phyloP scores from a whole-genome alignment of 2,888 invertebrate species.

The Liposcelis brunnea region DNA sequence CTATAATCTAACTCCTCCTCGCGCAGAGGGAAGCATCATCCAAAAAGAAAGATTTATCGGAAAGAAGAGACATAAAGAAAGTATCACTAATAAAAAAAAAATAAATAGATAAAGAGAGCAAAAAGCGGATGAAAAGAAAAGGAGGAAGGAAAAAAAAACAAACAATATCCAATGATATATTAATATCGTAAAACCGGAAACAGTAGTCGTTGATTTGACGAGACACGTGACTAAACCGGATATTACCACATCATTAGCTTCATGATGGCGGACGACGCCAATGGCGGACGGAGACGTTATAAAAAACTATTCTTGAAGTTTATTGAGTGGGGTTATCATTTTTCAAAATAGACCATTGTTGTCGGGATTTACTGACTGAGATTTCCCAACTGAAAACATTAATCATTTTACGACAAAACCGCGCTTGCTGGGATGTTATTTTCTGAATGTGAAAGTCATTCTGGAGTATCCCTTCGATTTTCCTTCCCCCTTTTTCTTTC shows the following conservation, averaged over 20 bases:
- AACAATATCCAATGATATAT: constrained; percentile 4
- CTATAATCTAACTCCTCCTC: neutral
- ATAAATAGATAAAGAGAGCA: neutral
- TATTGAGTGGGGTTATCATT: no score
- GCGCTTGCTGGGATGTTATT: no score
- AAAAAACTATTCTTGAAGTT: no score
- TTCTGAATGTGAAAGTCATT: no score
- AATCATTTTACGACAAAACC: no score
- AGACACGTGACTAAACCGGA: constrained; percentile 3
- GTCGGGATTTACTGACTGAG: no score
- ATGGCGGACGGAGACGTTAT: neutral
- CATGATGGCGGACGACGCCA: constrained; percentile 1
- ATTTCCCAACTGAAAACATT: no score
- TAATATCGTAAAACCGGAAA: constrained; percentile 2
- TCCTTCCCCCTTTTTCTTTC: no score
- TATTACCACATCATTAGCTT: neutral
- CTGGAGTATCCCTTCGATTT: no score
- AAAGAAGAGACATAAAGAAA: neutral
- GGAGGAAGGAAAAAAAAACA: neutral
- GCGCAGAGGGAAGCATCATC: neutral
- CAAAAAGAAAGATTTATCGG: no score
- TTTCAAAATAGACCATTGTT: no score
- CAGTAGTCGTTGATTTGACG: neutral
- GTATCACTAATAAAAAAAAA: neutral
- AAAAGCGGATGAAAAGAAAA: neutral